Evolutionary conservation across 2,113 vertebrate species (phyloP), one percentile per base, ranked within the genome.

Genomic region (Strigops habroptila): DNA sequence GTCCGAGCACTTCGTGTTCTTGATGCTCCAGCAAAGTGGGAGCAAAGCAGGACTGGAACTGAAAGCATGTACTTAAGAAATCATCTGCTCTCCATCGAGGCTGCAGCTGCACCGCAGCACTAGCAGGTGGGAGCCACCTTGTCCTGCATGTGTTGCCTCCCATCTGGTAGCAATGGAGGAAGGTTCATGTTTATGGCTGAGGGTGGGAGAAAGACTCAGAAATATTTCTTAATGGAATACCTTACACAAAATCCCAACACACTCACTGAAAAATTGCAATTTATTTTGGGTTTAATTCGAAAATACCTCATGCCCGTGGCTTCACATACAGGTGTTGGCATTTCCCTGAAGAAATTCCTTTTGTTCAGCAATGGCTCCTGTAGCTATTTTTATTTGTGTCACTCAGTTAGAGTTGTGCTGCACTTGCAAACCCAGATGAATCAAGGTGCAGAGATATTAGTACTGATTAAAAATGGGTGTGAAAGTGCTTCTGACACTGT

Each of bases 71-170:
- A 18, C 3, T 1, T 7, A 31, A 48, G 52, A 31, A 48, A 44
- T 55, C 52, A 86, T 60, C 69, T 82, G 65, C 64, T 84, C 35
- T 74, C 27, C 1, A 3, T 31, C 0, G 43, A 93, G 90, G 46
- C 82, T 91, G n/a, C 80, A 93, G 75, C 65, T 93, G 88, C 73
- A 57, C 31, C 55, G 39, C 73, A 76, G 55, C 48, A 30, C 68
- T 67, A 62, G 90, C 79, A 91, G 55, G 88, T 88, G 79, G 74
- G 55, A 88, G n/a, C 44, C 63, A 78, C 88, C 81, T 91, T 88
- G 41, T 73, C 43, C 49, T 51, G 53, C 57, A 25, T 46, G 19
- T 86, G 65, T 83, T 88, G 33, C 60, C 23, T 88, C 57, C 44
- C 82, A 71, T 81, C 39, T 94, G 71, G 51, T 63, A 83, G 60